Evolutionary conservation across 2,888 invertebrate species (phyloP).

Genomic region (Caenorhabditis zanzibari): DNA sequence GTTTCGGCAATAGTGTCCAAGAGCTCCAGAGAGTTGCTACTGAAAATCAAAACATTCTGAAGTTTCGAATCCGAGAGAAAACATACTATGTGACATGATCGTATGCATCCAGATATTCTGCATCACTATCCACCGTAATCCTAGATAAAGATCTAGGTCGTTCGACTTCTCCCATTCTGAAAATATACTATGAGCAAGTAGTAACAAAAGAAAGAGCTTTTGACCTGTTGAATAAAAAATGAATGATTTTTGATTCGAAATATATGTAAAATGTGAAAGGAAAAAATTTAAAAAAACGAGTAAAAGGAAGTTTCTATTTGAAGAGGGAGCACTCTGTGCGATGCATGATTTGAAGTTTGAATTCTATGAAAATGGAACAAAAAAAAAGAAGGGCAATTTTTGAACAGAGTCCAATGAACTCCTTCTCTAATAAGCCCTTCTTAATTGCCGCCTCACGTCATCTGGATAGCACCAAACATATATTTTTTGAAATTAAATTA

Average conservation of each 20-base stretch:
- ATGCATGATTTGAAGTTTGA: constrained; percentile 4
- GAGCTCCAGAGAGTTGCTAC: constrained; percentile 84
- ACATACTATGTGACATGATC: constrained; percentile 77
- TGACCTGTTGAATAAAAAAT: constrained; percentile 39
- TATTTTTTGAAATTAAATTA: not conserved
- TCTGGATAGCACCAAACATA: not conserved
- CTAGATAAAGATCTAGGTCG: constrained; percentile 68
- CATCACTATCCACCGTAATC: constrained; percentile 69
- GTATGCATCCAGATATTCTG: constrained; percentile 75
- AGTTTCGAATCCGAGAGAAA: not conserved
- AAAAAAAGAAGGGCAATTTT: not conserved
- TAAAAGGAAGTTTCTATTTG: constrained; percentile 4
- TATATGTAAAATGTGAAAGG: not conserved
- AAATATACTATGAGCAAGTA: not conserved
- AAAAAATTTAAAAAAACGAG: not conserved
- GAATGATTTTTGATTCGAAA: constrained; percentile 45
- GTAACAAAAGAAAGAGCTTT: not conserved
- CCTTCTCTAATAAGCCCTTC: not conserved
- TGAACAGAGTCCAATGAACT: constrained; percentile 15
- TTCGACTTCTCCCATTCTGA: constrained; percentile 65
- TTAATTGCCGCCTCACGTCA: constrained; percentile 1
- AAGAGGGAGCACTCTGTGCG: constrained; percentile 1
- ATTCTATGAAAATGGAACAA: not conserved
- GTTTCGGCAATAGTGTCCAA: constrained; percentile 89
- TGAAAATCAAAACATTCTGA: constrained; percentile 55